Evolutionary conservation across 2,888 invertebrate species (phyloP), one percentile per base, ranked within the genome.

Genomic region (Hypercompe scribonia): DNA sequence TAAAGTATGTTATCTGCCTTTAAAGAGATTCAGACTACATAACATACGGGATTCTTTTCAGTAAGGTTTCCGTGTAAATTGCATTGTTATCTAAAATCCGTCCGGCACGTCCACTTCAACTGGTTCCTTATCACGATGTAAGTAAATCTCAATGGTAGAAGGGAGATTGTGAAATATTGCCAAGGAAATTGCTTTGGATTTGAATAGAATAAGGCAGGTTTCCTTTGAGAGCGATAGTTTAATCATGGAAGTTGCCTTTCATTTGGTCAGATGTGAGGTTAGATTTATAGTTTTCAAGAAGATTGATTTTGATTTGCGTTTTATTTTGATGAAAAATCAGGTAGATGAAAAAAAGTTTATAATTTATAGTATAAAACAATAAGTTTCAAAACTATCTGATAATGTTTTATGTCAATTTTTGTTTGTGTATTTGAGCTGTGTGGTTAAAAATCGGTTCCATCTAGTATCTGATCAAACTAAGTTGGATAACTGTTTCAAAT

Each of bases 11-110:
- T 34, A 36, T 8, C n/a, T 68, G 10, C 36, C 54, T 28, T 4
- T 69, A 7, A 42, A 69, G 39, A 39, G 39, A 61, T 39, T 61
- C 39, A 3, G 13, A 34, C 24, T 65, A 34, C 11, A 61, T 58
- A 39, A 58, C 61, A 61, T 75, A 64, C 72, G 63, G 66, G 46
- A 83, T 83, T 84, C 85, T 83, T 82, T 84, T 83, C 74, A 75
- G 70, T 73, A 73, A 69, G 36, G 70, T 70, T 68, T 71, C 81
- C 79, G 87, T 89, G 90, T 91, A 93, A 93, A 94, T 93, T 92
- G 91, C 91, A 91, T 92, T 92, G 91, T 91, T 93, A 93, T 93
- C 92, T 88, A 80, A 79, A 82, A 87, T 70, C 70, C 72, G 68
- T 73, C 64, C 72, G 76, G 75, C 70, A 67, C 78, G 86, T 85